These are phyloP conservation scores for Centropyge bicolor DNA, from an alignment of 2,797 vertebrate genomes.

Conservation along the genomic window DNA sequence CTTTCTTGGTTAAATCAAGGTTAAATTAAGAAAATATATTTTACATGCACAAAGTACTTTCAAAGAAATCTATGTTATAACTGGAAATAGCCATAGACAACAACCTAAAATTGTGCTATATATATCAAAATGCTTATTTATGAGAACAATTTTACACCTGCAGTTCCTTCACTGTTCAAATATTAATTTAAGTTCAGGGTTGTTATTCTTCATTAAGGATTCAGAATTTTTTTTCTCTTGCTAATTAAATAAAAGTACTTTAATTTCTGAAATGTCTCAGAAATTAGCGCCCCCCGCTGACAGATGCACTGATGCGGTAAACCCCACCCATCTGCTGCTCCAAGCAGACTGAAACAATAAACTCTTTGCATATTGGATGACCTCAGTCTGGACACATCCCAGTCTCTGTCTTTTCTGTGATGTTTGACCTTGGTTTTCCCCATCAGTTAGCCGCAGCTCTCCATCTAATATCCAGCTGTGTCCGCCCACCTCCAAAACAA, in stretches of 20 bases:
- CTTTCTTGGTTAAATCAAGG: not conserved
- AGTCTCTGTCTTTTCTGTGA: constrained; percentile 34
- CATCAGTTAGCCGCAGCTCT: constrained; percentile 28
- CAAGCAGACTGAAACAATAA: constrained; percentile 37
- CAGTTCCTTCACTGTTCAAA: not conserved
- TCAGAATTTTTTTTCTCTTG: not conserved
- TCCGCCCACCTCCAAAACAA: constrained; percentile 74
- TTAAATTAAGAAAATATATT: not conserved
- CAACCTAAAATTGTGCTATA: not conserved
- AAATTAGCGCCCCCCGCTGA: not conserved
- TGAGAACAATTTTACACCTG: not conserved
- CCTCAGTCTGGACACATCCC: constrained; percentile 46
- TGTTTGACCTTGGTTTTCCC: constrained; percentile 75
- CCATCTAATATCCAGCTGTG: constrained; percentile 69
- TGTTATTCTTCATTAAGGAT: constrained; percentile 16
- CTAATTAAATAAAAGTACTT: constrained; percentile 15
- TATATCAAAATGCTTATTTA: not conserved
- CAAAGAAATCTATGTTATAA: not conserved
- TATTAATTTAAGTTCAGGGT: not conserved
- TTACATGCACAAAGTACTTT: not conserved
- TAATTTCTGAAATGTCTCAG: constrained; percentile 11
- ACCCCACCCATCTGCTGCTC: constrained; percentile 13
- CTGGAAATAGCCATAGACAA: not conserved
- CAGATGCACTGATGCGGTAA: not conserved
- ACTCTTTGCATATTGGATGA: constrained; percentile 46